phyloP scores from a whole-genome alignment of 2,797 vertebrate genomes.

The Sternarchorhynchus goeldii region DNA sequence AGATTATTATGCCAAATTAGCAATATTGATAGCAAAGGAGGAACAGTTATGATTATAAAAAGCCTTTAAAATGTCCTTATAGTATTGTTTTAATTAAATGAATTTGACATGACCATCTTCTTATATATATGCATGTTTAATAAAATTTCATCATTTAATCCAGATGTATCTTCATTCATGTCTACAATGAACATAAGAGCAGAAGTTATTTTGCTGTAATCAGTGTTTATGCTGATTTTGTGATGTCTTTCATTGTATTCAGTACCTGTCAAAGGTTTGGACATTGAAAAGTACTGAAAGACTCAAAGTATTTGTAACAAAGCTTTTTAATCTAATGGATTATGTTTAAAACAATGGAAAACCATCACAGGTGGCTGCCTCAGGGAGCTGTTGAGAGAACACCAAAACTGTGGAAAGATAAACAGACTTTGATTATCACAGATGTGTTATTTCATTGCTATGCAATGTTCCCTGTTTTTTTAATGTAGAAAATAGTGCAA shows the following conservation, averaged over 20 bases:
- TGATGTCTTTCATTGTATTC: conserved; percentile 39
- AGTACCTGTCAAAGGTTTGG: too few species aligned
- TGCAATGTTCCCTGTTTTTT: too few species aligned
- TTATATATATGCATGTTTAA: conserved; percentile 46
- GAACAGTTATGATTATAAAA: too few species aligned
- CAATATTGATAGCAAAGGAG: too few species aligned
- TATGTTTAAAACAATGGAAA: conserved; percentile 2
- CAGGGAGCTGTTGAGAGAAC: too few species aligned
- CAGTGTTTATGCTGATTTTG: conserved; percentile 51
- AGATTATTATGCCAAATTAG: too few species aligned
- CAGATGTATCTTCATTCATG: conserved; percentile 55
- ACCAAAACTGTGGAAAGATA: not conserved
- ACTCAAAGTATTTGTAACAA: too few species aligned
- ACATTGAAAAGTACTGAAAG: too few species aligned
- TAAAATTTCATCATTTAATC: conserved; percentile 60
- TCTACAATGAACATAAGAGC: conserved; percentile 50
- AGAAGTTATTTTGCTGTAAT: conserved; percentile 55
- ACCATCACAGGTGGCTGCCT: too few species aligned
- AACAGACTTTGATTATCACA: not conserved
- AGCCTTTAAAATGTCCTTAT: too few species aligned
- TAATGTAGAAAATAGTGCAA: too few species aligned
- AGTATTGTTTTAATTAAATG: conserved; percentile 20
- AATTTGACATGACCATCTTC: not conserved
- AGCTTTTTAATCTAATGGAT: not conserved
- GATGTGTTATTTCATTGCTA: too few species aligned